Evolutionary conservation across 2,113 vertebrate species (phyloP).

Genomic region (Cephalopterus ornatus): DNA sequence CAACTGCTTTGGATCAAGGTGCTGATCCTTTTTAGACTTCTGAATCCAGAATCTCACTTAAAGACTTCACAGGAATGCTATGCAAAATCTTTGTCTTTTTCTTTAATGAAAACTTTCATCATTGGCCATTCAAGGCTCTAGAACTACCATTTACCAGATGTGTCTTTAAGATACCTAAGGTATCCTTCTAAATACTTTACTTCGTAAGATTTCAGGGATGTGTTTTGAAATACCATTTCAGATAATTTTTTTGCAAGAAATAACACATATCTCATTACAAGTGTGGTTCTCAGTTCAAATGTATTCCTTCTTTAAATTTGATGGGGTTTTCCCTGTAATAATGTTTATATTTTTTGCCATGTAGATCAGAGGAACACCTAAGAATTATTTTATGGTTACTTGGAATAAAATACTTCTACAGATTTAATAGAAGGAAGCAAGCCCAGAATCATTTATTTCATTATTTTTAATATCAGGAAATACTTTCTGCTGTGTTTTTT

Average conservation of each 20-base stretch:
- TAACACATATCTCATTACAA: background rate
- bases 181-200: background rate
- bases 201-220: background rate
- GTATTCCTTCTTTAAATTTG: background rate
- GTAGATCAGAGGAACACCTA: background rate
- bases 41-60: background rate
- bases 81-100: background rate
- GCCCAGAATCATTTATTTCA: background rate
- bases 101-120: background rate
- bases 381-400: background rate
- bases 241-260: background rate
- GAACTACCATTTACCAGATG: background rate
- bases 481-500: background rate
- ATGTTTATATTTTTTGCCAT: background rate
- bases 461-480: background rate
- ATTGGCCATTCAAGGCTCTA: background rate
- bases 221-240: background rate
- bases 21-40: background rate
- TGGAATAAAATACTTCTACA: background rate
- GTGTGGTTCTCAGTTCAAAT: background rate
- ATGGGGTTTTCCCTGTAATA: background rate
- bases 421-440: background rate
- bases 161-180: background rate
- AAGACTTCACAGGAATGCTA: background rate
- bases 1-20: background rate